Base-by-base conservation (phyloP, 2,113 vertebrate species). In the Mesocricetus auratus region DNA sequence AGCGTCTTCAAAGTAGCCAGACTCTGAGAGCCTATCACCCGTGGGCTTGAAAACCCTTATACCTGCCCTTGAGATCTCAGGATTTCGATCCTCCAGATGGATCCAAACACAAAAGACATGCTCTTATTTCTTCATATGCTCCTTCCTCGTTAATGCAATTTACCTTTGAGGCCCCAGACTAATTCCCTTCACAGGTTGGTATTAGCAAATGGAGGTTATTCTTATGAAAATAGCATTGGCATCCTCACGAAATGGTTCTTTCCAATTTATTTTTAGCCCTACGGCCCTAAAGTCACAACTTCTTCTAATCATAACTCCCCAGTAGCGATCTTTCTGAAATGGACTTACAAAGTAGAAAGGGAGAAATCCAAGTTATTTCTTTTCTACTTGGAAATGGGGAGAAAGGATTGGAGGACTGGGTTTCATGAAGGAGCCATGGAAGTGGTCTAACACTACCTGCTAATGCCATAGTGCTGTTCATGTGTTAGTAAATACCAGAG, bases 381-480 rank as follows among this genome's bases (percentile, higher is more conserved):
- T 94, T 83, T 62, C 66, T 71, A 58, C 36, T 86, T 91, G 29
- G 81, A 93, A 91, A 89, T 82, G 4, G 31, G 24, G 21, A 94
- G 47, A 93, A 94, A 96, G 75, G 74, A 69, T 58, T 91, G 89
- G 62, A 96, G 10, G 68, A 53, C 4, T 45, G 71, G 71, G 16
- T 22, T 53, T 95, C 86, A 64, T 56, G 81, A 68, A 60, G 2
- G 53, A 90, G 86, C 85, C 36, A 29, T 60, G 86, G 69, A 75
- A 5, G 9, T 62, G 15, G n/a, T 24, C 11, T 42, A 66, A 88
- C 10, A 4, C 87, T 29, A 26, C 17, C 7, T 53, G 13, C 29
- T 60, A 86, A n/a, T 90, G 77, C 1, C 69, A 0, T 9, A 58
- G 24, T 12, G 21, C 3, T 53, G 4, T 73, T 92, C 31, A 78